Evolutionary conservation across 2,888 invertebrate species (phyloP).

Genomic region (Zootermopsis nevadensis): DNA sequence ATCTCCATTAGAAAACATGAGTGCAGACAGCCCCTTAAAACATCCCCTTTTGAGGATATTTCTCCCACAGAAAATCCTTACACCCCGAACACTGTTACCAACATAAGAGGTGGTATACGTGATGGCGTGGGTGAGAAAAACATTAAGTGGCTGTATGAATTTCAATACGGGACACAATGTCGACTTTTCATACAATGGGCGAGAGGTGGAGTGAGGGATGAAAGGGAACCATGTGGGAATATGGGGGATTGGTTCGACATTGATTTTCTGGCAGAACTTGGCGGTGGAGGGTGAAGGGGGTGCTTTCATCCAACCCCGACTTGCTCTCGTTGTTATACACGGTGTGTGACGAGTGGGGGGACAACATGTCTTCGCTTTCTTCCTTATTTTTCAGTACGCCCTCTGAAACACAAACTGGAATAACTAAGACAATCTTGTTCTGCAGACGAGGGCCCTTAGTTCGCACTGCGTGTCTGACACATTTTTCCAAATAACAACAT

Average conservation of each 20-base stretch:
- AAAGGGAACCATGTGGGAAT: background rate
- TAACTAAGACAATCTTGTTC: background rate
- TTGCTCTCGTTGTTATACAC: constrained; percentile 29
- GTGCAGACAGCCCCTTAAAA: background rate
- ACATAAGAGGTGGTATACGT: background rate
- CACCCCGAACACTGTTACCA: background rate
- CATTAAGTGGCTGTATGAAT: constrained; percentile 48
- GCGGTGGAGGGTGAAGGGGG: background rate
- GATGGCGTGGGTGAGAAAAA: constrained; percentile 36
- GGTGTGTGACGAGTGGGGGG: constrained; percentile 6
- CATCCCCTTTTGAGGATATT: constrained; percentile 11
- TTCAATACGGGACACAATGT: constrained; percentile 44
- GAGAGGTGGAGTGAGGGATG: no score
- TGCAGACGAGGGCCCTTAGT: background rate
- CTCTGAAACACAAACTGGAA: background rate
- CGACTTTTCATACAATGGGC: constrained; percentile 31
- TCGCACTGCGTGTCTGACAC: no score
- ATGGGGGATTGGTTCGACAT: constrained; percentile 22
- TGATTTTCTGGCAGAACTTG: background rate
- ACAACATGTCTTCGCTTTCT: background rate
- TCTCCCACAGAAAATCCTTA: constrained; percentile 7
- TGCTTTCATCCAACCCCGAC: constrained; percentile 1
- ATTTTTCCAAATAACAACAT: background rate
- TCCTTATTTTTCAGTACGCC: background rate
- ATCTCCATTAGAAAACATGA: constrained; percentile 11